phyloP scores from a whole-genome alignment of 2,797 vertebrate species.

The Apogon hyalosoma region DNA sequence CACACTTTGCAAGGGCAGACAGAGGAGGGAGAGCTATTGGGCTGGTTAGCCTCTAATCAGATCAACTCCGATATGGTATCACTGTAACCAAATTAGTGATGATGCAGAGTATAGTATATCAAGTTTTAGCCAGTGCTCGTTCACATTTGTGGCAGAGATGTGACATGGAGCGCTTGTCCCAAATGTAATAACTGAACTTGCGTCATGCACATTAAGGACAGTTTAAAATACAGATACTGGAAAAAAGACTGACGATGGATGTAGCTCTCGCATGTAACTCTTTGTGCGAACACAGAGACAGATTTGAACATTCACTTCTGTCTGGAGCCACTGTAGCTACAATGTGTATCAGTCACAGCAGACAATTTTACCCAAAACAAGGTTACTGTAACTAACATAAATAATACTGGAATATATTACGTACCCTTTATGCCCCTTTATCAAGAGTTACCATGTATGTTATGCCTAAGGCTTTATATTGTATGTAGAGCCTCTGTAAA shows the following conservation, averaged over 20 bases:
- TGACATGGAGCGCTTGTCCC: constrained; percentile 73
- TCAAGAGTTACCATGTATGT: too few relatives aligned
- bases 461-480: too few relatives aligned
- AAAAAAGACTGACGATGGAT: constrained; percentile 21
- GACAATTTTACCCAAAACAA: background rate
- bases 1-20: constrained; percentile 40
- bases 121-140: constrained; percentile 71
- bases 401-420: too few relatives aligned
- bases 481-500: too few relatives aligned
- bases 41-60: constrained; percentile 67
- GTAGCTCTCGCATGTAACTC: constrained; percentile 32
- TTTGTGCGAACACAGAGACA: constrained; percentile 14
- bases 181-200: constrained; percentile 75
- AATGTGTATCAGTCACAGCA: constrained; percentile 14
- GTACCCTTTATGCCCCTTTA: too few relatives aligned
- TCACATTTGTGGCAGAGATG: constrained; percentile 76
- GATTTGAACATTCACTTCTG: constrained; percentile 1
- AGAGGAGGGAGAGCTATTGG: constrained; percentile 40
- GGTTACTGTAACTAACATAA: too few relatives aligned
- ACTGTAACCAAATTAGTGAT: constrained; percentile 76
- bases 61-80: constrained; percentile 76
- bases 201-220: constrained; percentile 72
- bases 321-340: constrained; percentile 15
- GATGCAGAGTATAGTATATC: constrained; percentile 75
- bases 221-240: constrained; percentile 61